Conservation (phyloP, 2,113 vertebrate genomes). For the Nyctibius bracteatus region DNA sequence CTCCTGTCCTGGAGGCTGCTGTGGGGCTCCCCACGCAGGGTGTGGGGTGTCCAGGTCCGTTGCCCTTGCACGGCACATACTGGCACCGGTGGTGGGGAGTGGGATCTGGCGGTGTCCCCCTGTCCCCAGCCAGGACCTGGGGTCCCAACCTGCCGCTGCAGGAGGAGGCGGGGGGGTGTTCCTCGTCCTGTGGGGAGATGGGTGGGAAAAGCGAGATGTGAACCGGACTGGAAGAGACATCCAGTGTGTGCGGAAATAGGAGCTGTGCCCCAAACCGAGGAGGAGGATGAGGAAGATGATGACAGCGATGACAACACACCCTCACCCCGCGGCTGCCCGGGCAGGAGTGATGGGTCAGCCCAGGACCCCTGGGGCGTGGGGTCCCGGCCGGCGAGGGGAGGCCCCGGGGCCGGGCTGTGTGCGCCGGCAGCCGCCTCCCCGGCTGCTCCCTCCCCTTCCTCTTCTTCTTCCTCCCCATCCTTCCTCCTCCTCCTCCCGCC, state of each 20-base stretch:
- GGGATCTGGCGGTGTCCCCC: neutral
- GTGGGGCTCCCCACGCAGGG: neutral
- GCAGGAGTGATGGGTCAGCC: neutral
- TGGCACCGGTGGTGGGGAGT: neutral
- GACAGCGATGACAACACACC: neutral
- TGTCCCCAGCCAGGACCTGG: neutral
- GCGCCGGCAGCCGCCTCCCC: neutral
- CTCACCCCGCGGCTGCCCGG: neutral
- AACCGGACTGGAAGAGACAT: neutral
- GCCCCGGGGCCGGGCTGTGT: neutral
- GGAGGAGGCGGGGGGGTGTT: neutral
- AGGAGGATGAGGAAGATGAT: neutral
- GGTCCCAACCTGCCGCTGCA: fast-evolving
- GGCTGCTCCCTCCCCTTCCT: neutral
- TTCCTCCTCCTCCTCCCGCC: neutral
- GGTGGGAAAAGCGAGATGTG: neutral
- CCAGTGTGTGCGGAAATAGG: neutral
- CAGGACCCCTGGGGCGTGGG: too few relatives aligned
- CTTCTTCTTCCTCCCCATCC: neutral
- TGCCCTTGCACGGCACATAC: neutral
- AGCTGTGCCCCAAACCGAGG: neutral
- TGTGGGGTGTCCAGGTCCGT: neutral
- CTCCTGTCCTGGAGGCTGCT: fast-evolving
- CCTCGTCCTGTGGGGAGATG: neutral
- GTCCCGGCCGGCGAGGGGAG: neutral